These are phyloP conservation scores for Condylura cristata DNA, from an alignment of 2,113 vertebrate species.

Conservation along the genomic window DNA sequence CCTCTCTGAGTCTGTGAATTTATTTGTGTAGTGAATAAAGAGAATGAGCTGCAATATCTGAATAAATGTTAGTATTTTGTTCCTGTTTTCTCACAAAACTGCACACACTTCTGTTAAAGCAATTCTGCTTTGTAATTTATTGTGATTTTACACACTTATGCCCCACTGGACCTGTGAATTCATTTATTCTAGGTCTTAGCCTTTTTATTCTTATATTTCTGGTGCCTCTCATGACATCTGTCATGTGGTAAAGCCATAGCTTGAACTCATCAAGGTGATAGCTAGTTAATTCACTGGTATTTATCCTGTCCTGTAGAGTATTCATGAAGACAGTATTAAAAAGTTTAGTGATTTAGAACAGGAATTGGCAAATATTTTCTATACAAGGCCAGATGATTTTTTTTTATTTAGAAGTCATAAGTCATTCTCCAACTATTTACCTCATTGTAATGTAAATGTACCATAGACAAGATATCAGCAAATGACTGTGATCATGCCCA, in stretches of 20 bases:
- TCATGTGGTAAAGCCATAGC: background rate
- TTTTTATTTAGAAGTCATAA: background rate
- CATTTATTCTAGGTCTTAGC: background rate
- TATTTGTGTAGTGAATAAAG: background rate
- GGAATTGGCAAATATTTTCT: background rate
- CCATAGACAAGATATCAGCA: background rate
- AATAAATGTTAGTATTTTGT: background rate
- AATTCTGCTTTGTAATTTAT: background rate
- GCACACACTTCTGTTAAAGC: background rate
- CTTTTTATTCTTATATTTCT: background rate
- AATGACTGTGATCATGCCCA: background rate
- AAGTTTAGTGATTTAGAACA: background rate
- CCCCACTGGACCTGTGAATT: background rate
- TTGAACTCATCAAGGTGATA: background rate
- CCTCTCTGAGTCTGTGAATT: background rate
- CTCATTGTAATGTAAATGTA: background rate
- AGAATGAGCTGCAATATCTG: background rate
- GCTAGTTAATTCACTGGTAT: background rate
- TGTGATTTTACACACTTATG: background rate
- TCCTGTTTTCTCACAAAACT: background rate
- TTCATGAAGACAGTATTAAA: background rate
- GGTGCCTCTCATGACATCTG: background rate
- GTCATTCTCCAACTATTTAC: background rate
- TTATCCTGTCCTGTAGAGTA: background rate
- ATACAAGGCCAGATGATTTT: background rate